Percentiles rank a stretch among this genome's conserved stretches.
Evolutionary conservation across 2,113 vertebrate species (phyloP).

Genomic region (Pandion haliaetus): DNA sequence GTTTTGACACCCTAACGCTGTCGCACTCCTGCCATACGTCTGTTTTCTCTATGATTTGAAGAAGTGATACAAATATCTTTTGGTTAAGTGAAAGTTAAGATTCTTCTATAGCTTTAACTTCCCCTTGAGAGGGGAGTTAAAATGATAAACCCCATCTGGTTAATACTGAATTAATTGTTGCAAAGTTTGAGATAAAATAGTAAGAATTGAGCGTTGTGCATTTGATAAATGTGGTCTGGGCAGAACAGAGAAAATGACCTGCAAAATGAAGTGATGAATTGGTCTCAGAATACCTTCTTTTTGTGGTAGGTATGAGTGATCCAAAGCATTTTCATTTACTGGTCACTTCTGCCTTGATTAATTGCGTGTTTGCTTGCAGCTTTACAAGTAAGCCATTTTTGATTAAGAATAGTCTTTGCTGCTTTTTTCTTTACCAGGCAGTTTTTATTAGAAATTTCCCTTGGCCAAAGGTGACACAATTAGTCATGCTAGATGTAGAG

Average conservation of each 20-base stretch:
- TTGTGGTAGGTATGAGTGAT: not conserved
- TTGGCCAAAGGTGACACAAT: not conserved
- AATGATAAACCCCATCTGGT: not conserved
- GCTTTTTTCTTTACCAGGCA: not conserved
- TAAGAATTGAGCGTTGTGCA: not conserved
- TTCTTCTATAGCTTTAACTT: not conserved
- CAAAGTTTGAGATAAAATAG: not conserved
- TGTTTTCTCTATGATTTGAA: not conserved
- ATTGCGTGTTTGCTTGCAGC: not conserved
- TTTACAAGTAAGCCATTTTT: not conserved
- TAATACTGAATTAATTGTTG: not conserved
- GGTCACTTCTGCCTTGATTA: not conserved
- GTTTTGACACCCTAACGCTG: rapidly evolving
- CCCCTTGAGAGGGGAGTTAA: not conserved
- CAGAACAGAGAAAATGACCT: not conserved
- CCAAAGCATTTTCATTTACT: not conserved
- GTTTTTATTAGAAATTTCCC: not conserved
- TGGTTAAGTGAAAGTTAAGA: not conserved
- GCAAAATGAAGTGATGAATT: not conserved
- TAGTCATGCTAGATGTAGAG: not conserved
- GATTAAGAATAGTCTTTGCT: not conserved
- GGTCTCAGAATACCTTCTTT: not conserved
- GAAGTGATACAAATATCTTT: not conserved
- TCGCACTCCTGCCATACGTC: rapidly evolving
- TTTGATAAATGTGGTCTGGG: not conserved